Percentiles rank a stretch among this genome's conserved stretches.
Evolutionary conservation across 2,113 vertebrate species (phyloP).

Genomic region (Larimichthys crocea): DNA sequence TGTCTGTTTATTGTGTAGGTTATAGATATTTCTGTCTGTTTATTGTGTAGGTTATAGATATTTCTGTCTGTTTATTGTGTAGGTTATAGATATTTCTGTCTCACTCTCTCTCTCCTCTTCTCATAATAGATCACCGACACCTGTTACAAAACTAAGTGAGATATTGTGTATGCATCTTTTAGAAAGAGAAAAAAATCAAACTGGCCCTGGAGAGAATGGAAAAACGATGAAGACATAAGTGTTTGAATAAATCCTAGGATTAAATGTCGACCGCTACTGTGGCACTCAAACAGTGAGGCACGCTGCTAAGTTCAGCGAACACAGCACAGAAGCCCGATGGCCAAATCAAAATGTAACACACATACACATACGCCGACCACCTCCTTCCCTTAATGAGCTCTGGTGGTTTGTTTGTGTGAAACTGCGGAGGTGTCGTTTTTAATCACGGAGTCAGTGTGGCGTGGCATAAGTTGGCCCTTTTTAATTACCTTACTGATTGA

Average conservation of each 20-base stretch:
- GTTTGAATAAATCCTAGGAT: slow-evolving; percentile 17
- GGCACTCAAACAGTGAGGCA: slow-evolving; percentile 14
- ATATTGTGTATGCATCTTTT: slow-evolving; percentile 45
- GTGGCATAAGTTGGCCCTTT: slow-evolving; percentile 79
- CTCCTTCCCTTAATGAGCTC: slow-evolving; percentile 62
- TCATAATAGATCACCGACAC: slow-evolving; percentile 8
- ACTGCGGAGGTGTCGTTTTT: slow-evolving; percentile 81
- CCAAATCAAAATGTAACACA: slow-evolving; percentile 31
- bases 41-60: no score
- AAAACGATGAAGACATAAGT: background rate
- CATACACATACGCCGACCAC: background rate
- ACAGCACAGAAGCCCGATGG: slow-evolving; percentile 26
- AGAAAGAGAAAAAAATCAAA: slow-evolving; percentile 19
- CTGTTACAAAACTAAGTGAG: slow-evolving; percentile 25
- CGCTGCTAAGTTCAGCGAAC: slow-evolving; percentile 19
- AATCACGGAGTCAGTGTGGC: slow-evolving; percentile 79
- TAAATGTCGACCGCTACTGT: background rate
- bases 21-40: no score
- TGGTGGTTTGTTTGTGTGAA: slow-evolving; percentile 73
- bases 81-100: no score
- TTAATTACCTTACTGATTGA: slow-evolving; percentile 82
- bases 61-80: no score
- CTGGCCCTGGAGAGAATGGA: background rate
- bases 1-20: no score
- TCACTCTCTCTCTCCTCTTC: no score